Evolutionary conservation across 1,140 invertebrate species (phyloP), one percentile per base, ranked within the genome.

Genomic region (Drosophila littoralis): DNA sequence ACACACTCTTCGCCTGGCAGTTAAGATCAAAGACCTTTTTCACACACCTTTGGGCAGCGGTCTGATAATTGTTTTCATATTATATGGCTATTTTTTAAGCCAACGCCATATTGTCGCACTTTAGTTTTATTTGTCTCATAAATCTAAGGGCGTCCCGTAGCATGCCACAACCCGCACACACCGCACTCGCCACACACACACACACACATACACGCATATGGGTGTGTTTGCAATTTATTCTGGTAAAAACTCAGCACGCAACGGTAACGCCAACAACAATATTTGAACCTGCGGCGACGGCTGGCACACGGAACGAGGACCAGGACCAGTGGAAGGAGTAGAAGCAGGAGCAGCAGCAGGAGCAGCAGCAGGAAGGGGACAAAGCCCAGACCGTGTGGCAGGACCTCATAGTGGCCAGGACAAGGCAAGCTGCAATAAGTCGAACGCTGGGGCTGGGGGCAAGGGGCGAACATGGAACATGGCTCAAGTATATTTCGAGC

Each of bases 61-160:
- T 71, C 46, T 73, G 65, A 81, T 85, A 81, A 84, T 84, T 85
- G 81, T 86, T 86, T 85, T 75, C 84, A 81, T 86, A 69, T 74
- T 71, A 75, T 63, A 59, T 61, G 45, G 64, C 22, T 50, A 58
- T 70, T 80, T 84, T 84, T 85, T 77, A 77, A 81, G 74, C 63
- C 73, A 85, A 69, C 81, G 69, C 75, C 81, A 72, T 81, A 85
- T 81, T 85, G 81, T 81, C 81, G 77, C 78, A 85, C 81, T 81
- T 86, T 78, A 78, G 77, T 85, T 86, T 85, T 85, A 85, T 85
- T 78, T 85, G 81, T 50, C 57, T 78, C 81, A 85, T 85, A 85
- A 85, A 85, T 85, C 81, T 78, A 77, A 50, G 33, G 59, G 67
- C 43, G 45, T 52, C 59, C 52, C 60, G 40, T 35, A 71, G 58